Evolutionary conservation across 2,113 vertebrate genomes (phyloP).

Genomic region (Eulemur rufifrons): DNA sequence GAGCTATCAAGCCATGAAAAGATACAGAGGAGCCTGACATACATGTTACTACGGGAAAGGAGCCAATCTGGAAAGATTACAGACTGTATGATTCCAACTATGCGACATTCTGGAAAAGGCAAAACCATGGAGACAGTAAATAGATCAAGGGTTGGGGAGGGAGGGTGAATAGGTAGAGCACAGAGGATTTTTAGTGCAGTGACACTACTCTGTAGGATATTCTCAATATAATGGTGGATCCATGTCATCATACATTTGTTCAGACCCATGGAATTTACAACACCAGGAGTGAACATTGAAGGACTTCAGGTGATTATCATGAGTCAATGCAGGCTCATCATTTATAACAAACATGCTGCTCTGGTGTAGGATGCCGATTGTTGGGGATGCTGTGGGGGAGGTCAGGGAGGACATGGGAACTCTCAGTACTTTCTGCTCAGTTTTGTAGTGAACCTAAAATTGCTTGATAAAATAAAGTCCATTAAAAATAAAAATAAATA

Average conservation of each 20-base stretch:
- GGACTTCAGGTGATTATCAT: not conserved
- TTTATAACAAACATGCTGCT: not conserved
- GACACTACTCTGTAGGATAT: not conserved
- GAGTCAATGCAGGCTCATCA: not conserved
- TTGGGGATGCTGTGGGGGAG: not conserved
- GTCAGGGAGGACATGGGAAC: not conserved
- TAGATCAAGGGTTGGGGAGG: not conserved
- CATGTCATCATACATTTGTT: not conserved
- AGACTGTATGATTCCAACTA: not conserved
- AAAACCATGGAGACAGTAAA: not conserved
- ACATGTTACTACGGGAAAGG: not conserved
- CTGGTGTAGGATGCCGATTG: not conserved
- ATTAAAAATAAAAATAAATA: not conserved
- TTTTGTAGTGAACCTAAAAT: not conserved
- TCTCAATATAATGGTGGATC: not conserved
- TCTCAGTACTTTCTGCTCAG: no score
- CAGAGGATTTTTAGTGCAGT: not conserved
- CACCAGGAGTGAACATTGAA: not conserved
- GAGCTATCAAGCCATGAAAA: not conserved
- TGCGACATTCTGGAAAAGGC: not conserved
- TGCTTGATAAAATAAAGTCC: not conserved
- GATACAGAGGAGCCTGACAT: not conserved
- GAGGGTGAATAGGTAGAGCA: not conserved
- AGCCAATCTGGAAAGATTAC: not conserved
- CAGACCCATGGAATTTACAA: not conserved